Evolutionary conservation across 2,888 invertebrate species (phyloP).

Genomic region (Platerodrilus igneus): DNA sequence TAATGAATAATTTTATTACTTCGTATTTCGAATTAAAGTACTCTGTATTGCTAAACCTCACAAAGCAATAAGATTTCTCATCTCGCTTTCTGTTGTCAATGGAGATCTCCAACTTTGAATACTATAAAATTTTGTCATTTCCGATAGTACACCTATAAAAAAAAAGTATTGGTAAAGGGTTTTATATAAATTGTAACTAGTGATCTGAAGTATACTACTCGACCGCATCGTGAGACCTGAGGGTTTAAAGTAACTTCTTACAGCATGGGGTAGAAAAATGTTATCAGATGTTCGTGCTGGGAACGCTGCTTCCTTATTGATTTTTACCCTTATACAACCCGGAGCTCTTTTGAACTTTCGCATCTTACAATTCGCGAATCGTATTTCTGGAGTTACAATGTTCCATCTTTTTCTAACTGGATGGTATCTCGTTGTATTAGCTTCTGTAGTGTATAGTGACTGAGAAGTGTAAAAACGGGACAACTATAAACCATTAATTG

Average conservation of each 20-base stretch:
- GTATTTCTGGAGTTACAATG: slow-evolving; percentile 1
- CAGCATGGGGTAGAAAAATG: slow-evolving; percentile 19
- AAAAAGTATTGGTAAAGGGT: no score
- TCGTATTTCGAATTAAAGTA: no score
- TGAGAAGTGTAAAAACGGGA: slow-evolving; percentile 21
- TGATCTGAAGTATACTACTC: slow-evolving; percentile 3
- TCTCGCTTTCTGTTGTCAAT: no score
- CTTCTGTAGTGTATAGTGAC: slow-evolving; percentile 1
- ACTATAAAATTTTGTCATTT: no score
- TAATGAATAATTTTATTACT: no score
- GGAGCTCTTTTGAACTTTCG: slow-evolving; percentile 12
- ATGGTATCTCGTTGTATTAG: neutral
- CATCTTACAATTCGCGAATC: slow-evolving; percentile 4
- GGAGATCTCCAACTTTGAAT: no score
- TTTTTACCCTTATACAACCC: slow-evolving; percentile 37
- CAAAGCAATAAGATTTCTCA: no score
- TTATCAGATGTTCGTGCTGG: slow-evolving; percentile 43
- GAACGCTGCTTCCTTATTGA: slow-evolving; percentile 38
- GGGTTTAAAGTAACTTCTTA: slow-evolving; percentile 15
- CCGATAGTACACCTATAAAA: no score
- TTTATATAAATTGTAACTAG: no score
- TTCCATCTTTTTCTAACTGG: slow-evolving; percentile 6
- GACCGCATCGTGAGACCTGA: slow-evolving; percentile 15
- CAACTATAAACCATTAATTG: slow-evolving; percentile 45
- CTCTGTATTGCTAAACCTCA: no score